phyloP scores from a whole-genome alignment of 2,888 invertebrate genomes.

The Linyphia triangularis region DNA sequence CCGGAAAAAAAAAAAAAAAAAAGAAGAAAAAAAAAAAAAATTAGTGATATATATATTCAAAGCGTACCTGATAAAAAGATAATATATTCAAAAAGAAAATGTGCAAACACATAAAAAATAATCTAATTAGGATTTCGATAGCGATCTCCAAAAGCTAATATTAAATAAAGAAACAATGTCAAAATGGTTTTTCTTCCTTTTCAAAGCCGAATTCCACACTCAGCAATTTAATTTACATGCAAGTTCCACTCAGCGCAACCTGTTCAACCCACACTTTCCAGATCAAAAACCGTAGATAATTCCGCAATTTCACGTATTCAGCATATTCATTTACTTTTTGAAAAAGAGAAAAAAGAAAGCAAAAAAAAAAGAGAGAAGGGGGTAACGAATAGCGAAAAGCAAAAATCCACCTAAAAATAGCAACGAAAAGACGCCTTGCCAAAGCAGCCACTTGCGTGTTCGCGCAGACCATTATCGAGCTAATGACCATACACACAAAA shows the following conservation, averaged over 20 bases:
- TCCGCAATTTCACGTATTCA: background rate
- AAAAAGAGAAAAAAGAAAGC: background rate
- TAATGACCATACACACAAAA: background rate
- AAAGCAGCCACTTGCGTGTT: background rate
- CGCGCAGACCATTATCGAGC: background rate
- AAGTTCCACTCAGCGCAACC: background rate
- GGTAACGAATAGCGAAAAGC: background rate
- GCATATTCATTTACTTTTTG: background rate
- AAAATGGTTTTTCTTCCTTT: too few species aligned
- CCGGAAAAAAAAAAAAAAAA: too few species aligned
- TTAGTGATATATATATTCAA: too few species aligned
- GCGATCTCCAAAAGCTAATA: too few species aligned
- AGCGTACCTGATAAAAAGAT: too few species aligned
- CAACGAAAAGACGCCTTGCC: background rate
- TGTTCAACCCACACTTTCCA: background rate
- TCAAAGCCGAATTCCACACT: too few species aligned
- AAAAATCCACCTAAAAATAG: background rate
- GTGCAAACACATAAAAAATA: too few species aligned
- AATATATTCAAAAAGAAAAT: too few species aligned
- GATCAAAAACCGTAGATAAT: background rate
- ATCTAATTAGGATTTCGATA: too few species aligned
- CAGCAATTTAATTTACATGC: background rate
- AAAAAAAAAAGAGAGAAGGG: background rate
- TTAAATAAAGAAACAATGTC: too few species aligned
- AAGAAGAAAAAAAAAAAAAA: too few species aligned